A percentile compares a stretch with the other conserved stretches of the same genome.
phyloP scores from a whole-genome alignment of 1,140 invertebrate genomes.

The Sarcophaga peregrina region DNA sequence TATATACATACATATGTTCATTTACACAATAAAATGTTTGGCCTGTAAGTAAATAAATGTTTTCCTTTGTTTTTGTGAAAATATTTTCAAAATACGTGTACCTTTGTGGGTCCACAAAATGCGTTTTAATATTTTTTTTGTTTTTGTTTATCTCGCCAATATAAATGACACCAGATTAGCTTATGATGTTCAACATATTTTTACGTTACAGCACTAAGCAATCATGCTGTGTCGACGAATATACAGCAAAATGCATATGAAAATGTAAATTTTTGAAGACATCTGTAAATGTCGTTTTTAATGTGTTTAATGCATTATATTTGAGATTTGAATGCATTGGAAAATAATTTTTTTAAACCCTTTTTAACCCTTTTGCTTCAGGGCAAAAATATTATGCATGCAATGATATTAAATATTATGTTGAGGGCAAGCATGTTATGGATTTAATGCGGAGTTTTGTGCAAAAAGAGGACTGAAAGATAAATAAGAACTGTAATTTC shows the following conservation, averaged over 20 bases:
- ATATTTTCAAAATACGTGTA: neutral
- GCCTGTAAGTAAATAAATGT: neutral
- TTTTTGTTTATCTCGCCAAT: constrained; percentile 16
- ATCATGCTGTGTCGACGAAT: neutral
- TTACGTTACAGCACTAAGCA: neutral
- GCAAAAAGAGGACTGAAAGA: no score
- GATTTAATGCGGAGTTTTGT: no score
- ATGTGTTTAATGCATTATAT: neutral
- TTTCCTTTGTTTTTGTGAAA: no score
- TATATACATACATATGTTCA: neutral
- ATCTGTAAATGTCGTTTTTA: constrained; percentile 28
- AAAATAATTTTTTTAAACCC: neutral
- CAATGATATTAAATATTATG: no score
- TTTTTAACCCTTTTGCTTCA: neutral
- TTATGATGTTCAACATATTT: neutral
- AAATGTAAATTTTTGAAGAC: constrained; percentile 5
- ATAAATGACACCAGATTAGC: constrained; percentile 34
- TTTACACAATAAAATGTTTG: neutral
- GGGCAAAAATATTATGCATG: neutral
- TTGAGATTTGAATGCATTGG: neutral
- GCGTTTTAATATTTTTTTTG: neutral
- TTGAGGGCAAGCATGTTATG: no score
- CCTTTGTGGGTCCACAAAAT: neutral
- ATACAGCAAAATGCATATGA: neutral
- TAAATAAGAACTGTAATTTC: no score